Evolutionary conservation across 2,797 vertebrate species (phyloP).

Genomic region (Psittacula echo): DNA sequence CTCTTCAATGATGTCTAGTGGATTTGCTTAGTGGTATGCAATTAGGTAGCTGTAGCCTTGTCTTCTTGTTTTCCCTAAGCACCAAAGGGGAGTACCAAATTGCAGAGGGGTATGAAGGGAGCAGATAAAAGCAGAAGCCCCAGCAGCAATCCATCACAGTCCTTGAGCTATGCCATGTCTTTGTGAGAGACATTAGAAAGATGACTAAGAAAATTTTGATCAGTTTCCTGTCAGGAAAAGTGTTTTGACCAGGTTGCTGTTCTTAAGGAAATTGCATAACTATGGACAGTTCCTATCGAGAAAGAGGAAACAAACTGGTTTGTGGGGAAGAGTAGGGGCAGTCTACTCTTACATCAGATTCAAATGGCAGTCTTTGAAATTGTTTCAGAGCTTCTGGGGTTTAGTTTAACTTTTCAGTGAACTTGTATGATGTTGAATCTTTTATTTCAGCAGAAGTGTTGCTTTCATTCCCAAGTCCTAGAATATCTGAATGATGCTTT

Average conservation of each 20-base stretch:
- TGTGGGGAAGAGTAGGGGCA: neutral
- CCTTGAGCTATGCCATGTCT: neutral
- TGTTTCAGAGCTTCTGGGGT: neutral
- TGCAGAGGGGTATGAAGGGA: fast-evolving
- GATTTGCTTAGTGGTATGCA: neutral
- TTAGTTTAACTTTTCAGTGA: neutral
- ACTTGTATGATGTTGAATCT: neutral
- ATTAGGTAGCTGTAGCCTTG: neutral
- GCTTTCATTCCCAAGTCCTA: neutral
- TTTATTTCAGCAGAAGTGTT: neutral
- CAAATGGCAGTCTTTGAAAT: neutral
- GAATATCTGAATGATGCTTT: neutral
- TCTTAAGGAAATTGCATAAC: neutral
- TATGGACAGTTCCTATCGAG: neutral
- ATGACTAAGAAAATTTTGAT: neutral
- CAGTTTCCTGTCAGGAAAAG: neutral
- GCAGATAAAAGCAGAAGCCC: neutral
- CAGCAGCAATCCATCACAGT: neutral
- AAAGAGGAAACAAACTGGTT: neutral
- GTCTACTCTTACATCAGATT: neutral
- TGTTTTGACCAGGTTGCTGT: neutral
- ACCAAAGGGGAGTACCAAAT: neutral
- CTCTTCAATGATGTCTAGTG: neutral
- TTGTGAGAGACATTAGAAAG: neutral
- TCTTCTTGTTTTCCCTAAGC: neutral